Percentiles rank a stretch among this genome's conserved stretches.
These are phyloP conservation scores for Theretra japonica DNA, from an alignment of 2,888 invertebrate genomes.

Conservation along the genomic window DNA sequence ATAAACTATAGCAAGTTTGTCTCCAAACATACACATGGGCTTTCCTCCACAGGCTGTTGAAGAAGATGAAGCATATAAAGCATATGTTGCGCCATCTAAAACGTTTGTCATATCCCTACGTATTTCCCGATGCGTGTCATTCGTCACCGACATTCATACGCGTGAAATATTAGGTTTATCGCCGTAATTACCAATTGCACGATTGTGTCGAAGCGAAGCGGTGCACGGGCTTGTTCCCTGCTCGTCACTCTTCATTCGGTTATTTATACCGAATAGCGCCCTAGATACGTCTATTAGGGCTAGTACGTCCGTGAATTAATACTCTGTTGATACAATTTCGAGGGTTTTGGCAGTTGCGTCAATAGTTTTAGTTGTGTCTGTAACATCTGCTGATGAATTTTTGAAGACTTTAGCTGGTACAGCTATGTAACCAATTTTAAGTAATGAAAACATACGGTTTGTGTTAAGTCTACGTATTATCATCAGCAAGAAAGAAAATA, in stretches of 20 bases:
- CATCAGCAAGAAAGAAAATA: too few species aligned
- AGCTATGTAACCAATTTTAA: too few species aligned
- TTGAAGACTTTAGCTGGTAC: too few species aligned
- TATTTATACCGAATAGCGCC: constrained; percentile 69
- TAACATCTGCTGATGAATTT: too few species aligned
- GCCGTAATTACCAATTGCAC: constrained; percentile 60
- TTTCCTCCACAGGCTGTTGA: too few species aligned
- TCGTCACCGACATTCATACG: constrained; percentile 29
- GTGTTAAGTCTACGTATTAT: too few species aligned
- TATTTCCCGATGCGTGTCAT: neutral
- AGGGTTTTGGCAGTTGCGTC: neutral
- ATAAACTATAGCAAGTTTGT: too few species aligned
- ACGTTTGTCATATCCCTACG: neutral
- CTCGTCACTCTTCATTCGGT: constrained; percentile 71
- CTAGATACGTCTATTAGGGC: constrained; percentile 67
- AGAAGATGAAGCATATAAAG: too few species aligned
- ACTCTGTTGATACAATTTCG: neutral
- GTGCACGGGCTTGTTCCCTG: constrained; percentile 60
- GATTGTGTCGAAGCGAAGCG: constrained; percentile 51
- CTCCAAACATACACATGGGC: too few species aligned
- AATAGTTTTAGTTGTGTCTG: too few species aligned
- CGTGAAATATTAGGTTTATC: constrained; percentile 40
- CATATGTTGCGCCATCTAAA: neutral
- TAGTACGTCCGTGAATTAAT: constrained; percentile 44
- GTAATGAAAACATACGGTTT: too few species aligned